Conservation (phyloP, 1,140 invertebrate species). For the Orchesella cincta region DNA sequence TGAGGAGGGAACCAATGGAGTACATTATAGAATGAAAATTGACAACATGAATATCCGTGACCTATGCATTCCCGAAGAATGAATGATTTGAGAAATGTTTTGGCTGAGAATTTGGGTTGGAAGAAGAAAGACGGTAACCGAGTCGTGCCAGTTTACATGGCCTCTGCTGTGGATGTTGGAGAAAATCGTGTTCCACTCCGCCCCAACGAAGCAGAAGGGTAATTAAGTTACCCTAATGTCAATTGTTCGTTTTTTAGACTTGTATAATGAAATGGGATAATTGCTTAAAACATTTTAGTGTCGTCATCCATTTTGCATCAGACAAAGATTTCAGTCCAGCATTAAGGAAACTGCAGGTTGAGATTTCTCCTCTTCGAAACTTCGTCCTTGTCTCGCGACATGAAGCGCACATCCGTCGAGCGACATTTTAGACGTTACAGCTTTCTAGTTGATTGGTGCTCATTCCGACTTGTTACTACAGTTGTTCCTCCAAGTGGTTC, state of each 20-base stretch:
- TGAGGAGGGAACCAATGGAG: conserved; percentile 62
- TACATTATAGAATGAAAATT: conserved; percentile 84
- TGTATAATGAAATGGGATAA: too few species aligned
- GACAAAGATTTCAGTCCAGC: conserved; percentile 70
- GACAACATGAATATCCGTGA: conserved; percentile 84
- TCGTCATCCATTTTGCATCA: conserved; percentile 79
- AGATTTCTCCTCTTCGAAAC: conserved; percentile 75
- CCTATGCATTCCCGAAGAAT: conserved; percentile 70
- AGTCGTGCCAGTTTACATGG: conserved; percentile 78
- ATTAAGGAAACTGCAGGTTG: conserved; percentile 73
- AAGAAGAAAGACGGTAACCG: conserved; percentile 59
- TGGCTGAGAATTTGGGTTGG: conserved; percentile 55
- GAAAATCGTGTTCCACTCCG: conserved; percentile 72
- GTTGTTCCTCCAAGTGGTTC: not conserved
- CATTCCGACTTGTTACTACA: conserved; percentile 72
- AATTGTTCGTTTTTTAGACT: too few species aligned
- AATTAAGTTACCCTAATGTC: too few species aligned
- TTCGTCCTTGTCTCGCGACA: conserved; percentile 71
- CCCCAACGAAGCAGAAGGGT: conserved; percentile 82
- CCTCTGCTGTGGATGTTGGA: conserved; percentile 78
- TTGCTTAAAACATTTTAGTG: too few species aligned
- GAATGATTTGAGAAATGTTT: conserved; percentile 72
- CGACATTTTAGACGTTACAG: conserved; percentile 74
- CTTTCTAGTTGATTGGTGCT: conserved; percentile 85
- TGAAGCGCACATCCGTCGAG: conserved; percentile 82